Evolutionary conservation across 2,113 vertebrate genomes (phyloP), one percentile per base, ranked within the genome.

Genomic region (Motacilla alba): DNA sequence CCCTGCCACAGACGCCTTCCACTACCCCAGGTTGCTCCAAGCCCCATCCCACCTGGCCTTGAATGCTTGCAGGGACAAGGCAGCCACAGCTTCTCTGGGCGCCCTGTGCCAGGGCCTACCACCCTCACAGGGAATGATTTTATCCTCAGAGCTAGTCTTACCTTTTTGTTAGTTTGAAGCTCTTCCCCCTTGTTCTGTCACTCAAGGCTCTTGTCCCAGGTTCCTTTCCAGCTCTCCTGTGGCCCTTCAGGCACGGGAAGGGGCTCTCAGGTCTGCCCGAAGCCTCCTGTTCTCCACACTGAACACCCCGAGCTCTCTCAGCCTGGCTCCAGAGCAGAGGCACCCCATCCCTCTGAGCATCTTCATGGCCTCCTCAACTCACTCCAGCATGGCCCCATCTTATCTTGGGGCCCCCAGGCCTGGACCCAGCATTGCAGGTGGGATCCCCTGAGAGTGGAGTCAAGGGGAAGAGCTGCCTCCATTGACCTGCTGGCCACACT

Each of bases 51-150:
- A 1, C 22, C 17, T 43, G 58, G 9, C 43, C 37, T 50, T 58
- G 50, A 9, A 10, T 33, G 10, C 50, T 19, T 5, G 6, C 4
- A 9, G 50, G 15, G n/a, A 44, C 0, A 1, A 12, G 18, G 49
- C 41, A 62, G n/a, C 15, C 10, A 5, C 39, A 62, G 64, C 47
- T 46, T 24, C 19, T 70, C 56, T n/a, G 35, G 35, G 31, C 26
- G 22, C 2, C 21, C 58, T 73, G 26, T 64, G 50, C 35, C 67
- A 31, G 31, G 26, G 11, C 43, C 17, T 64, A 14, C 0, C 9
- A 22, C 17, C 11, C 35, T 49, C 17, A 3, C 35, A 58, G 35
- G 20, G 9, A 63, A 30, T 3, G 2, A 31, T 58, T 72, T 49
- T 8, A 13, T 35, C 16, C 58, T 10, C 35, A 9, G 12, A 35